A percentile compares a stretch with the other conserved stretches of the same genome.
These are phyloP conservation scores for Gorsachius goisagi DNA, from an alignment of 2,113 vertebrate species.

Conservation along the genomic window DNA sequence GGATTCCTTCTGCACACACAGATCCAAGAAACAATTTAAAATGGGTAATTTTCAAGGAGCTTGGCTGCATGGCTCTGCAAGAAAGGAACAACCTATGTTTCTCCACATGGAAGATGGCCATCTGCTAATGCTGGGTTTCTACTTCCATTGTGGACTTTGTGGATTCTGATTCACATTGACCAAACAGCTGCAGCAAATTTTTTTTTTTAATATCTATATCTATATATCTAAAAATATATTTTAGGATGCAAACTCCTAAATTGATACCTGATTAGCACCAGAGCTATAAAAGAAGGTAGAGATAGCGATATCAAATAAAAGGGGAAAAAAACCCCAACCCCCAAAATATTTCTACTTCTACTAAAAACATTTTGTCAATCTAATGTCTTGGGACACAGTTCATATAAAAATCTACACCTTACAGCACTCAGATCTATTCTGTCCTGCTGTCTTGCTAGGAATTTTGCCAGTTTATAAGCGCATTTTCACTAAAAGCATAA, in stretches of 20 bases:
- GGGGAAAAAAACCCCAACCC: accelerated
- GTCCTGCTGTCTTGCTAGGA: background rate
- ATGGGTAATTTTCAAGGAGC: background rate
- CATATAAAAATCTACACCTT: background rate
- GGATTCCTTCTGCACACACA: background rate
- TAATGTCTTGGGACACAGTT: no score
- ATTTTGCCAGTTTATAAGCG: background rate
- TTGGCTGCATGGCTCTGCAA: background rate
- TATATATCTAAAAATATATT: background rate
- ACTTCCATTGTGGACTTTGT: background rate
- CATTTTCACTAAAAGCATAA: background rate
- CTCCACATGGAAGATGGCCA: background rate
- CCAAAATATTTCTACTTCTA: background rate
- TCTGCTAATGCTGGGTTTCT: background rate
- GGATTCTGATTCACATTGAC: background rate
- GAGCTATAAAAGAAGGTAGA: background rate
- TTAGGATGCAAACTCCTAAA: background rate
- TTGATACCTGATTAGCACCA: background rate
- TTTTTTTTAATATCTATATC: no score
- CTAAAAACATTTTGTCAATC: background rate
- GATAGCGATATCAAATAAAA: background rate
- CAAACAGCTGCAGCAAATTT: background rate
- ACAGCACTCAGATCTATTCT: background rate
- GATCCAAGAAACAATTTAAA: background rate
- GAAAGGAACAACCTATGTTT: background rate